phyloP scores from a whole-genome alignment of 2,888 invertebrate species.

The Phyllotreta cruciferae region DNA sequence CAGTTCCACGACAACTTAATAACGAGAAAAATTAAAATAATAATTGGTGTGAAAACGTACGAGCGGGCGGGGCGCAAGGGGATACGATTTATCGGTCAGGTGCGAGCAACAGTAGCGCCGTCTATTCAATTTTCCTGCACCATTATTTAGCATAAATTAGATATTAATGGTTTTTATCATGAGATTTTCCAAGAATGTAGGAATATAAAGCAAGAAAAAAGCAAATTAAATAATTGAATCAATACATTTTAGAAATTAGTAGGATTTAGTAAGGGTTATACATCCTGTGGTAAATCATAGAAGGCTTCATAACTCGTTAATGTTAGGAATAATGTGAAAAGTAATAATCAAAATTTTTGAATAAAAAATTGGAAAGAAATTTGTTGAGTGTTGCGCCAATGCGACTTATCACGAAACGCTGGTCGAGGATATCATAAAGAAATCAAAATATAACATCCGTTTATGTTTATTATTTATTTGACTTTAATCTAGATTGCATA shows the following conservation, averaged over 20 bases:
- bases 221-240: too few species aligned
- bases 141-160: not conserved
- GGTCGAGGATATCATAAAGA: slow-evolving; percentile 25
- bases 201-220: not conserved
- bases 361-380: not conserved
- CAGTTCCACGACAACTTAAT: slow-evolving; percentile 40
- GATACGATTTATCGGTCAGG: slow-evolving; percentile 10
- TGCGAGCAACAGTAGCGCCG: slow-evolving; percentile 14
- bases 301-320: too few species aligned
- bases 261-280: too few species aligned
- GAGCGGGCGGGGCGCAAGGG: slow-evolving; percentile 28
- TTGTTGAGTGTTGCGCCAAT: slow-evolving; percentile 1
- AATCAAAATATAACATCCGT: slow-evolving; percentile 33
- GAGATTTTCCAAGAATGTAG: not conserved
- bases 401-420: slow-evolving; percentile 1
- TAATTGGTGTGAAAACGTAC: slow-evolving; percentile 40
- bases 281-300: too few species aligned
- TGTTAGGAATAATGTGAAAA: not conserved
- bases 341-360: not conserved
- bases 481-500: slow-evolving; percentile 34
- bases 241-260: too few species aligned
- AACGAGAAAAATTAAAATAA: slow-evolving; percentile 38
- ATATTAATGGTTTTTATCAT: not conserved
- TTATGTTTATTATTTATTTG: slow-evolving; percentile 34
- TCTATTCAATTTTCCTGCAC: not conserved